Evolutionary conservation across 2,113 vertebrate species (phyloP).

Genomic region (Tetrao urogallus): DNA sequence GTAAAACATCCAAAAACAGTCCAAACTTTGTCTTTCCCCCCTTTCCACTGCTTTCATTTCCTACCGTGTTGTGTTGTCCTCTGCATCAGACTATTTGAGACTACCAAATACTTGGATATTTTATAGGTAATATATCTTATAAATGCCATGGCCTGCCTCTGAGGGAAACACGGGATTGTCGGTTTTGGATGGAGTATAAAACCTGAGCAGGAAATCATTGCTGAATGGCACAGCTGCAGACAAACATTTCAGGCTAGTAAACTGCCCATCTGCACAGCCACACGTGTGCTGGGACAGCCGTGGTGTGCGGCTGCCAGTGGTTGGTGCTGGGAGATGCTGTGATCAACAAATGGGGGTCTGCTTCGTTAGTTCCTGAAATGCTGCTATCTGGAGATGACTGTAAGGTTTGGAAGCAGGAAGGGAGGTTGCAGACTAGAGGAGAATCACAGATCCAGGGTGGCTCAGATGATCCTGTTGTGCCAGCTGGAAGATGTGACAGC

Average conservation of each 20-base stretch:
- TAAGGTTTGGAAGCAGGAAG: constrained; percentile 25
- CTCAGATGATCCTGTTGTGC: neutral
- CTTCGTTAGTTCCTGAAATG: constrained; percentile 46
- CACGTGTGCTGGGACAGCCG: constrained; percentile 49
- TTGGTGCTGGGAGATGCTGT: constrained; percentile 38
- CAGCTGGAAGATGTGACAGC: neutral
- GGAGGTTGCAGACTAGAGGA: neutral
- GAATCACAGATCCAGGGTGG: neutral
- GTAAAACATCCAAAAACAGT: constrained; percentile 31
- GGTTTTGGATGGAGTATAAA: constrained; percentile 68
- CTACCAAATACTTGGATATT: constrained; percentile 70
- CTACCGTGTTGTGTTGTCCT: constrained; percentile 59
- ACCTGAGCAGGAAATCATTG: constrained; percentile 68
- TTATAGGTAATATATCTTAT: constrained; percentile 73
- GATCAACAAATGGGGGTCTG: constrained; percentile 41
- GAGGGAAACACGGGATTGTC: constrained; percentile 68
- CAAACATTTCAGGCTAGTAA: constrained; percentile 65
- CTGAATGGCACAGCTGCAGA: constrained; percentile 69
- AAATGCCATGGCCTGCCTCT: constrained; percentile 69
- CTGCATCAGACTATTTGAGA: constrained; percentile 57
- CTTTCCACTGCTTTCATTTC: constrained; percentile 59
- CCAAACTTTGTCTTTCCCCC: constrained; percentile 29
- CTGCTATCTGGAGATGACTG: constrained; percentile 28
- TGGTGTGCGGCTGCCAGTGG: constrained; percentile 1
- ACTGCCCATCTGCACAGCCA: constrained; percentile 67